phyloP scores from a whole-genome alignment of 2,888 invertebrate species.

The Xestia sexstrigata region DNA sequence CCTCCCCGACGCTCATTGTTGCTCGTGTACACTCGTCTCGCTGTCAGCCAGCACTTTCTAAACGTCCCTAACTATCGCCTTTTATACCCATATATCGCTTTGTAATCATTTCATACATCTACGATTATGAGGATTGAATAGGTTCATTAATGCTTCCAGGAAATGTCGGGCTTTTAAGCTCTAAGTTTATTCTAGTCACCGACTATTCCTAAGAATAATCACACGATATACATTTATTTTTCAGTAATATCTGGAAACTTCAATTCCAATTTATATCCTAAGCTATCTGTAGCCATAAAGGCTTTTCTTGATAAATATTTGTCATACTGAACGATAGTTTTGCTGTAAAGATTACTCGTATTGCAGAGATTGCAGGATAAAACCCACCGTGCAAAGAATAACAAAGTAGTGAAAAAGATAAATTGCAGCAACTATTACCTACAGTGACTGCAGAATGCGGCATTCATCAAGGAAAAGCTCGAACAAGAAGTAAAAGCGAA shows the following conservation, averaged over 20 bases:
- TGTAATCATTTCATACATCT: constrained; percentile 68
- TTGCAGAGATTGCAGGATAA: constrained; percentile 24
- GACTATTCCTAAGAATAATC: constrained; percentile 11
- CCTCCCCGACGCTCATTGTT: constrained; percentile 77
- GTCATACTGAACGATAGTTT: constrained; percentile 3
- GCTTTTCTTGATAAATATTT: constrained; percentile 6
- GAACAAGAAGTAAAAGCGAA: constrained; percentile 79
- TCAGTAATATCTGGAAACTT: neutral
- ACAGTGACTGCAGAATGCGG: constrained; percentile 71
- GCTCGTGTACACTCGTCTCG: constrained; percentile 72
- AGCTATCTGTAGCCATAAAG: neutral
- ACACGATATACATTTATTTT: neutral
- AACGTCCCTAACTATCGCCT: constrained; percentile 74
- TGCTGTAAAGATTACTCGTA: constrained; percentile 9
- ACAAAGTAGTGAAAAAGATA: constrained; percentile 66
- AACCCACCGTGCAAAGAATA: constrained; percentile 57
- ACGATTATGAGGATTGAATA: constrained; percentile 62
- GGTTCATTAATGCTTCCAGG: constrained; percentile 59
- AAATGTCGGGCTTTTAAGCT: constrained; percentile 27
- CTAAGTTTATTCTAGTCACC: constrained; percentile 15
- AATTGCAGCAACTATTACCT: constrained; percentile 67
- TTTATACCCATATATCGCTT: constrained; percentile 72
- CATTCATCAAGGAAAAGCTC: constrained; percentile 74
- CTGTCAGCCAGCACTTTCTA: constrained; percentile 76
- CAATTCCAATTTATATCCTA: neutral